Evolutionary conservation across 2,888 invertebrate species (phyloP).

Genomic region (Leptinotarsa rubiginosa): DNA sequence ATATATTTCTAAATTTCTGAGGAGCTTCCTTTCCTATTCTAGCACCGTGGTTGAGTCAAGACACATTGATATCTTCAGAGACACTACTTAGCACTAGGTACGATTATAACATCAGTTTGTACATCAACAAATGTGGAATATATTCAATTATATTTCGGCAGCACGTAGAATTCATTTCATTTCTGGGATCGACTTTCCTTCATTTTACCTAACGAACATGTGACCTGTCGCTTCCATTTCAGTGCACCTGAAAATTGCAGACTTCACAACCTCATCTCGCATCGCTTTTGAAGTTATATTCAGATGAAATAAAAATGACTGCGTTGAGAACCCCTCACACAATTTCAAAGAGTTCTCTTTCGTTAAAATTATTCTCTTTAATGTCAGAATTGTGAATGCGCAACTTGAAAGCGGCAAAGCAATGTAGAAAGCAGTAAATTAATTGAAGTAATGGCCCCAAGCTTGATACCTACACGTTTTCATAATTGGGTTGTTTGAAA

Average conservation of each 20-base stretch:
- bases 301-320: slow-evolving; percentile 1
- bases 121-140: too few species aligned
- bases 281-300: not conserved
- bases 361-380: not conserved
- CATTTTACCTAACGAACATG: not conserved
- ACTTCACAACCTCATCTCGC: not conserved
- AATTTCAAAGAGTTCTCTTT: not conserved
- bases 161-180: not conserved
- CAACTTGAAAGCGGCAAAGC: not conserved
- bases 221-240: not conserved
- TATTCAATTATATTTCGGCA: too few species aligned
- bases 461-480: not conserved
- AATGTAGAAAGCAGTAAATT: not conserved
- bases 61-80: too few species aligned
- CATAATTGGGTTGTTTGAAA: not conserved
- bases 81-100: too few species aligned
- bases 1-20: too few species aligned
- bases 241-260: not conserved
- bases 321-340: not conserved
- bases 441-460: not conserved
- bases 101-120: too few species aligned
- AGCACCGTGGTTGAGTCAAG: too few species aligned
- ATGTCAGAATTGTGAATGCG: not conserved
- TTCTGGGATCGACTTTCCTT: not conserved
- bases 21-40: too few species aligned